Percentiles rank a stretch among this genome's conserved stretches.
Evolutionary conservation across 2,113 vertebrate species (phyloP).

Genomic region (Hydrochoerus hydrochaeris): DNA sequence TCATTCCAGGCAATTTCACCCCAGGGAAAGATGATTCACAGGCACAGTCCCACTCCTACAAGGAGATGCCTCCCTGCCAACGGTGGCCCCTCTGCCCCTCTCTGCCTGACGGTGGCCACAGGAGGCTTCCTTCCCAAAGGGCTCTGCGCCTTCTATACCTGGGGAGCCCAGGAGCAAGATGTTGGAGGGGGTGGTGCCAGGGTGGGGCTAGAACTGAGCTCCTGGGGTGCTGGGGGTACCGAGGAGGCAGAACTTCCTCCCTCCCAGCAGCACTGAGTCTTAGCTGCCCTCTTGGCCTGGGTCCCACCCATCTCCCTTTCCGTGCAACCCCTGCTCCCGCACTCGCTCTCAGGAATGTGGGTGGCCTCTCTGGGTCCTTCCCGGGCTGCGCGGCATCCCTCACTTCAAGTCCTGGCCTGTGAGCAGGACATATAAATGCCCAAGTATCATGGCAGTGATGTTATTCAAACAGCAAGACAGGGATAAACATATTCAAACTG

Average conservation of each 20-base stretch:
- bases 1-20: too few relatives aligned
- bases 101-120: background rate
- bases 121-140: background rate
- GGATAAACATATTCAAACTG: conserved; percentile 65
- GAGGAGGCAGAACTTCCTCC: background rate
- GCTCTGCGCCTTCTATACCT: background rate
- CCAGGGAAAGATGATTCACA: background rate
- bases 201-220: background rate
- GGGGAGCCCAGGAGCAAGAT: background rate
- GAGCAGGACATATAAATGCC: conserved; percentile 43
- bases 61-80: background rate
- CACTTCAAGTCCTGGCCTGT: background rate
- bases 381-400: background rate
- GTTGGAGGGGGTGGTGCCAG: background rate
- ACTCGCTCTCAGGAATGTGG: rapidly evolving
- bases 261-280: background rate
- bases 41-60: background rate
- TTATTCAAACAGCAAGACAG: conserved; percentile 47
- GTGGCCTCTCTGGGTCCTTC: background rate
- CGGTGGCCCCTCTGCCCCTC: background rate
- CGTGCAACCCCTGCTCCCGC: rapidly evolving
- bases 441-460: conserved; percentile 40
- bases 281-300: rapidly evolving
- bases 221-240: rapidly evolving
- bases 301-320: too few relatives aligned